Percentiles rank a stretch among this genome's conserved stretches.
Evolutionary conservation across 2,888 invertebrate species (phyloP).

Genomic region (Byasa hedistus): DNA sequence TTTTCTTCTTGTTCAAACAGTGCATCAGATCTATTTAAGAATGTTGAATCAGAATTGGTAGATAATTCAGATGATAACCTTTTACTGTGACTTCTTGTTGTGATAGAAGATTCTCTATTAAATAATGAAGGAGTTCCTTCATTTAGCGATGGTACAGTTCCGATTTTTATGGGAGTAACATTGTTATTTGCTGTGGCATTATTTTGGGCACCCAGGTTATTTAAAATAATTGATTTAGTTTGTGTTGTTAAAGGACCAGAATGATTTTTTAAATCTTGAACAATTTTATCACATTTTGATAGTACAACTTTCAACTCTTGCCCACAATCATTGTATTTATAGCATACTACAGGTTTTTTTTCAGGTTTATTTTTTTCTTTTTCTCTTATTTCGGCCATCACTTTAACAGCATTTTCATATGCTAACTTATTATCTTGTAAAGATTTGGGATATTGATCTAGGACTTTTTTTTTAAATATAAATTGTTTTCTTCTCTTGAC

Average conservation of each 20-base stretch:
- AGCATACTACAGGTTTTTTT: slow-evolving; percentile 11
- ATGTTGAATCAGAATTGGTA: not conserved
- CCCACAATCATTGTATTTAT: slow-evolving; percentile 13
- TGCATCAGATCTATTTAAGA: not conserved
- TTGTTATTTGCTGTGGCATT: not conserved
- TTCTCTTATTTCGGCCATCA: slow-evolving; percentile 54
- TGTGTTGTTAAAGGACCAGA: not conserved
- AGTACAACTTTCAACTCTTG: slow-evolving; percentile 10
- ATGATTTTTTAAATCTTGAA: not conserved
- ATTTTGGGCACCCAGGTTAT: not conserved
- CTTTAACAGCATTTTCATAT: slow-evolving; percentile 60
- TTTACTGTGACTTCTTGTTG: slow-evolving; percentile 42
- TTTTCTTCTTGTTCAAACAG: slow-evolving; percentile 22
- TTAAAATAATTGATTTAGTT: not conserved
- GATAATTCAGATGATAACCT: slow-evolving; percentile 15
- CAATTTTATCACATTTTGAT: slow-evolving; percentile 19
- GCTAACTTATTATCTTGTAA: slow-evolving; percentile 50
- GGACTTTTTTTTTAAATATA: slow-evolving; percentile 31
- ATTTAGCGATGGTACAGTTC: not conserved
- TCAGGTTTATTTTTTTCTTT: slow-evolving; percentile 36
- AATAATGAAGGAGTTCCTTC: slow-evolving; percentile 1
- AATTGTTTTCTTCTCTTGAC: slow-evolving; percentile 37
- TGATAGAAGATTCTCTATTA: slow-evolving; percentile 23
- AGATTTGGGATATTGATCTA: slow-evolving; percentile 35
- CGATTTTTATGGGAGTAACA: not conserved